A percentile compares a stretch with the other conserved stretches of the same genome.
phyloP scores from a whole-genome alignment of 2,797 vertebrate species.

The Sarcoramphus papa region DNA sequence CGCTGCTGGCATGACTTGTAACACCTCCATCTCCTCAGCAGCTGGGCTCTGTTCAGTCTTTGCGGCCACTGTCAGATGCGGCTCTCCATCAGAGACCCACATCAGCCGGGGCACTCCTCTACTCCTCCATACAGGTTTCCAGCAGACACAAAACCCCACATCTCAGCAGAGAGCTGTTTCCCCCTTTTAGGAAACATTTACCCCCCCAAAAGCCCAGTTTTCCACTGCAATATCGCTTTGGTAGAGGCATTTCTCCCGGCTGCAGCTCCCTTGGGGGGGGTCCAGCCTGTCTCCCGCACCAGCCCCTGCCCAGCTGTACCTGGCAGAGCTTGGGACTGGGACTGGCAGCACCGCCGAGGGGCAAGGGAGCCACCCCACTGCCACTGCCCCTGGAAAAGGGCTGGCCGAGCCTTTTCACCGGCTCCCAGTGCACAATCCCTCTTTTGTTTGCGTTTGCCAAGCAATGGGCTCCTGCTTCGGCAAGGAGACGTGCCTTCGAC shows the following conservation, averaged over 20 bases:
- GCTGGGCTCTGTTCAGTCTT: neutral
- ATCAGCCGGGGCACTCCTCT: rapidly evolving
- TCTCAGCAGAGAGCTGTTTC: neutral
- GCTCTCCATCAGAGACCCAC: neutral
- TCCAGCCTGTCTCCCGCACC: neutral
- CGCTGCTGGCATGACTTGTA: neutral
- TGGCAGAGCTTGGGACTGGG: rapidly evolving
- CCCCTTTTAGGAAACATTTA: neutral
- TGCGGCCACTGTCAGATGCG: neutral
- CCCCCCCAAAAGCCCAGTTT: neutral
- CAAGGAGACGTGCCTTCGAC: neutral
- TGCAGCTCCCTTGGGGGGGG: neutral
- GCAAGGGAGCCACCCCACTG: neutral
- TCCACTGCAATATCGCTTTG: neutral
- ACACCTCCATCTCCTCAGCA: neutral
- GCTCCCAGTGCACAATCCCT: neutral
- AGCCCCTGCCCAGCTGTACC: neutral
- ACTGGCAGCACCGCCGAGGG: neutral
- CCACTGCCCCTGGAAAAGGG: neutral
- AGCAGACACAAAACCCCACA: neutral
- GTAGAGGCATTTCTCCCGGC: neutral
- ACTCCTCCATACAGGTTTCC: neutral
- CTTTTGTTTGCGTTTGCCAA: conserved; percentile 21
- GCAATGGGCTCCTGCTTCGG: neutral
- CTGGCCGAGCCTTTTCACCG: neutral